Evolutionary conservation across 2,113 vertebrate genomes (phyloP).

Genomic region (Orientallactaga bullata): DNA sequence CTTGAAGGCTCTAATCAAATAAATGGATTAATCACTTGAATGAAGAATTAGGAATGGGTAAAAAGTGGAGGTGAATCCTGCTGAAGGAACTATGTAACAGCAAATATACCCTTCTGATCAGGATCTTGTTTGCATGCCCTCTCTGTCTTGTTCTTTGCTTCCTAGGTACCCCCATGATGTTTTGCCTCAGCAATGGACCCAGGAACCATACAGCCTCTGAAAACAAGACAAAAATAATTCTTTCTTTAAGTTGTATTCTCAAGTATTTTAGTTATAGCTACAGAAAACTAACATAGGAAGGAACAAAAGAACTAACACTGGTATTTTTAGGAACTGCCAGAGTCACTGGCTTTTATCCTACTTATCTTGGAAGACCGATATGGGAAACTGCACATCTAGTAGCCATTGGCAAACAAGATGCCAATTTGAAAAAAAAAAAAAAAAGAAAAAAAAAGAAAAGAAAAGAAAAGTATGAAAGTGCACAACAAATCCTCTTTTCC

Average conservation of each 20-base stretch:
- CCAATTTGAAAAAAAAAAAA: too few relatives aligned
- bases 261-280: not conserved
- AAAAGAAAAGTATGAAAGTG: too few relatives aligned
- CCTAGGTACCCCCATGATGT: too few relatives aligned
- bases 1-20: not conserved
- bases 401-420: not conserved
- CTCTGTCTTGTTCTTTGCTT: too few relatives aligned
- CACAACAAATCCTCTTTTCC: too few relatives aligned
- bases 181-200: too few relatives aligned
- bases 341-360: not conserved
- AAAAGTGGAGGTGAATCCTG: not conserved
- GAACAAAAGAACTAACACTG: not conserved
- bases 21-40: not conserved
- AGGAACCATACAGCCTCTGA: not conserved
- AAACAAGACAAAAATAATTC: not conserved
- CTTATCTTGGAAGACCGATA: not conserved
- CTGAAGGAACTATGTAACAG: not conserved
- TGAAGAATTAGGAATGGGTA: not conserved
- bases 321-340: not conserved
- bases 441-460: too few relatives aligned
- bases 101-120: not conserved
- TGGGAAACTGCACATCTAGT: not conserved
- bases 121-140: too few relatives aligned
- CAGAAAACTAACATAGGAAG: not conserved
- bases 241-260: not conserved